Evolutionary conservation across 2,113 vertebrate genomes (phyloP), one percentile per base, ranked within the genome.

Genomic region (Platysteira castanea): DNA sequence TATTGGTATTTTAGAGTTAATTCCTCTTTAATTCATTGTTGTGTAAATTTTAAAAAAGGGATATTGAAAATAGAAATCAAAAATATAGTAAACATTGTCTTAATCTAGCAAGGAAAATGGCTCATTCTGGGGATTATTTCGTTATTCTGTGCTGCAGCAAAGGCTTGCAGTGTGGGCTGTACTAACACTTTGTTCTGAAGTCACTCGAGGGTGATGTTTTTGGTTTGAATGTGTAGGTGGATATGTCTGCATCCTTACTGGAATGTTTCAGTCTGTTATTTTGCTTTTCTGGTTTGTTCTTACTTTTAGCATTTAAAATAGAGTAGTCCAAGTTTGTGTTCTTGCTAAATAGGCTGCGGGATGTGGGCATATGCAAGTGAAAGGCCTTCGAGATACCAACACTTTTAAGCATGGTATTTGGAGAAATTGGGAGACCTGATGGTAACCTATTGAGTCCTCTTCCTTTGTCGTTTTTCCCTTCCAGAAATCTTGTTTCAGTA

Each of bases 281-380:
- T 77, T 83, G 33, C 15, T 9, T 57, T 68, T 59, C 59, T 63
- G 2, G 19, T 61, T 75, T 46, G 3, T 63, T 69, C 33, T 76
- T 68, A 17, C 31, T 84, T 70, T 75, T 37, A 63, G 24, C 7
- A 42, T 46, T 71, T 49, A 68, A 75, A 56, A 41, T 27, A 71
- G 21, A 24, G 63, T 75, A 71, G 9, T 56, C 7, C 13, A n/a
- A 6, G 27, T 65, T 61, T 77, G 19, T 21, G 7, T 30, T 42
- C 13, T 56, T 50, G n/a, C n/a, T 50, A 59, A 81, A 30, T 39
- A 61, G 41, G 22, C 46, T 64, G 37, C 65, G 73, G 41, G 24
- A 31, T 67, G 9, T 31, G 13, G 52, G 5, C 30, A 20, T 30
- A 18, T 6, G 0, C 41, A 24, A 28, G 10, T 0, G 0, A 64